Evolutionary conservation across 2,113 vertebrate species (phyloP).

Genomic region (Rhea pennata): DNA sequence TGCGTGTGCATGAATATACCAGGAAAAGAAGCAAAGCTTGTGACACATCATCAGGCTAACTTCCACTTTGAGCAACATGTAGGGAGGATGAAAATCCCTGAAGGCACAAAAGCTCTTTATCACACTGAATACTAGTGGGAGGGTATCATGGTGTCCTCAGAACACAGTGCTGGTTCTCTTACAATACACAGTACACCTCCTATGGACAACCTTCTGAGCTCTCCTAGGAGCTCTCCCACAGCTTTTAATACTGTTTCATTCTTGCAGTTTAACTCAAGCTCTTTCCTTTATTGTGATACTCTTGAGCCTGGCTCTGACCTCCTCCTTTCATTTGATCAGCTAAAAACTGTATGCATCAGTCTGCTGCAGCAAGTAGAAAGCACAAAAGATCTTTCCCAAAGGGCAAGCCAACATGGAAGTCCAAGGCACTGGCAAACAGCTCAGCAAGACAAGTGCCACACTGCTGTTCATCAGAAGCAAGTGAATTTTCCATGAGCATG

Average conservation of each 20-base stretch:
- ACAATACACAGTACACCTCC: background rate
- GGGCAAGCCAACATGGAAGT: background rate
- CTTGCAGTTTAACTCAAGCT: background rate
- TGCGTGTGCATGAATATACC: background rate
- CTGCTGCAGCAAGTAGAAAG: background rate
- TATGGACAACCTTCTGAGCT: background rate
- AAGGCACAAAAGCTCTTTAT: background rate
- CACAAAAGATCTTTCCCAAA: background rate
- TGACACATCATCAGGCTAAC: background rate
- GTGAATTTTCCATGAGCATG: rapidly evolving
- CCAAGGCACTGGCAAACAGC: background rate
- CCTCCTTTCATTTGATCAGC: background rate
- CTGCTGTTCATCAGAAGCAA: background rate
- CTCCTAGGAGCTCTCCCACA: background rate
- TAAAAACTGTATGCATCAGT: background rate
- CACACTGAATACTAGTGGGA: background rate
- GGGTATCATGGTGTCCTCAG: background rate
- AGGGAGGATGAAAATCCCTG: background rate
- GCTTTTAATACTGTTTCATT: background rate
- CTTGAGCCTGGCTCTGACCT: rapidly evolving
- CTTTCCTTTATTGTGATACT: background rate
- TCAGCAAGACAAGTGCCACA: background rate
- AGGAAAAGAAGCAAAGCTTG: background rate
- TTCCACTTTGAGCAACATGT: background rate
- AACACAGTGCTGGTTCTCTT: background rate